These are phyloP conservation scores for Bucorvus abyssinicus DNA, from an alignment of 2,797 vertebrate species.

Conservation along the genomic window DNA sequence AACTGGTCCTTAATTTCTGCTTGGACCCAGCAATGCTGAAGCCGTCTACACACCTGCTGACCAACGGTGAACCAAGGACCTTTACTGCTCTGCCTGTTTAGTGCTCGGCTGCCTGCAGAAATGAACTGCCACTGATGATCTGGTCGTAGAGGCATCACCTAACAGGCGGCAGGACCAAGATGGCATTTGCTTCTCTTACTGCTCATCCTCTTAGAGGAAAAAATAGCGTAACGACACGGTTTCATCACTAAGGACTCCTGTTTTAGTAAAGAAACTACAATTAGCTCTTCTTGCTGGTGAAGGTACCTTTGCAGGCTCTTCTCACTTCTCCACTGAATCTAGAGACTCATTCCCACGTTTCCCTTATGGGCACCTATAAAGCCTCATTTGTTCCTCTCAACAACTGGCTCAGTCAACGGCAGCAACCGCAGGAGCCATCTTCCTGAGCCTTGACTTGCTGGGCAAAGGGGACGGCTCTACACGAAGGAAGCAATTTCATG, in stretches of 20 bases:
- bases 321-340: not conserved
- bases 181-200: not conserved
- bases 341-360: not conserved
- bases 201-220: not conserved
- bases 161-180: not conserved
- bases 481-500: conserved; percentile 55
- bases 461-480: conserved; percentile 36
- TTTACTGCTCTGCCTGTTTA: not conserved
- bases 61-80: not conserved
- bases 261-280: not conserved
- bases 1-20: not conserved
- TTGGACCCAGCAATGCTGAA: not conserved
- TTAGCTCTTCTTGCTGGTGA: not conserved
- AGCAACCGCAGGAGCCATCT: conserved; percentile 12
- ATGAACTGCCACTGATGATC: too few relatives aligned
- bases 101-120: not conserved
- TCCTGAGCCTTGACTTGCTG: conserved; percentile 43
- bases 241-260: not conserved
- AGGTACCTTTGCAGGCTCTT: not conserved
- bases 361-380: not conserved
- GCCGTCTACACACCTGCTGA: not conserved
- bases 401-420: conserved; percentile 31
- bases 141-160: not conserved
- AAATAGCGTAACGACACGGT: not conserved
- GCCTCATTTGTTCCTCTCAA: conserved; percentile 6